Percentiles rank a stretch among this genome's conserved stretches.
Conservation (phyloP, 2,113 vertebrate species). For the Paramisgurnus dabryanus region DNA sequence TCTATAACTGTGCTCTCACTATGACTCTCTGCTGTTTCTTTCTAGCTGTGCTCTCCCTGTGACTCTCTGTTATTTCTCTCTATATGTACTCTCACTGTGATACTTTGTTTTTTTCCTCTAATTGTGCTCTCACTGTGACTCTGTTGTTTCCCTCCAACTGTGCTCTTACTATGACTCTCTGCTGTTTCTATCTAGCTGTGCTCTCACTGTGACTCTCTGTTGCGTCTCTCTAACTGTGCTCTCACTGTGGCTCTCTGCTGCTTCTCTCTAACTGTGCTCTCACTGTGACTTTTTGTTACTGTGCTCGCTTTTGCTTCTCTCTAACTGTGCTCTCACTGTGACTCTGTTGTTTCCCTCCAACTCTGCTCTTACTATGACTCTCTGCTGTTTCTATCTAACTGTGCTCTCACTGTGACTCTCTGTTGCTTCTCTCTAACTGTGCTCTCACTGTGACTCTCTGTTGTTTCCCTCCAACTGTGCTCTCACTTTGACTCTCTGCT, state of each 20-base stretch:
- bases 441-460: neutral
- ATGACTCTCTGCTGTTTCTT: neutral
- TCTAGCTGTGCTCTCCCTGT: no score
- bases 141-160: neutral
- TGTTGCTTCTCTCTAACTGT: neutral
- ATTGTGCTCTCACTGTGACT: no score
- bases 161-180: neutral
- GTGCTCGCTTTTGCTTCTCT: no score
- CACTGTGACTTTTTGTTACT: neutral
- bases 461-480: no score
- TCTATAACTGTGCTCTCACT: neutral
- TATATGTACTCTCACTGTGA: no score
- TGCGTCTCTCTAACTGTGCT: no score
- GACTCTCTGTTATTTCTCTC: no score
- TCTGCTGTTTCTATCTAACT: neutral
- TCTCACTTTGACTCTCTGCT: no score
- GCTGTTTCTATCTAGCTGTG: no score
- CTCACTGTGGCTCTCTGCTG: neutral
- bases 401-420: neutral
- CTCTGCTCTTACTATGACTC: neutral
- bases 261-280: neutral
- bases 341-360: no score
- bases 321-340: neutral
- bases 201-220: no score
- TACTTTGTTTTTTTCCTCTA: no score